These are phyloP conservation scores for Leistus spinibarbis DNA, from an alignment of 2,888 invertebrate species.

Conservation along the genomic window DNA sequence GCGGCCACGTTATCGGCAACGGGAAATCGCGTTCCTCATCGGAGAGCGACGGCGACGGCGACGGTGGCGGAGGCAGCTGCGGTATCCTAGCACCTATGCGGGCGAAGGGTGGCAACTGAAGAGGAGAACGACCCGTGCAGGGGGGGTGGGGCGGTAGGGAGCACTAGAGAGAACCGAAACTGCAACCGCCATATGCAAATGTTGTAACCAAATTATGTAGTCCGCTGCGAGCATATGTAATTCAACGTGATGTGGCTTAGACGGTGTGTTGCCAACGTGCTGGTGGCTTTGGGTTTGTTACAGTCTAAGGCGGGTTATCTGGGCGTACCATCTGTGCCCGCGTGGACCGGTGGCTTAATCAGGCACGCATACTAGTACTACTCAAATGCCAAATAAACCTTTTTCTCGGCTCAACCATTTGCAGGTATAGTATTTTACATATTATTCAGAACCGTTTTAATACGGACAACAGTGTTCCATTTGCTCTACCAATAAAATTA, in stretches of 20 bases:
- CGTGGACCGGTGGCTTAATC: conserved; percentile 45
- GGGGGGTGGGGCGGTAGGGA: conserved; percentile 34
- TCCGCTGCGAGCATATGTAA: conserved; percentile 56
- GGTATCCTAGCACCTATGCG: not conserved
- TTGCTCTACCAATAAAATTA: no score
- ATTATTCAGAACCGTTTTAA: no score
- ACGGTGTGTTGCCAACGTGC: conserved; percentile 27
- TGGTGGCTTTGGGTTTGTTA: conserved; percentile 28
- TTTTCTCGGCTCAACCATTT: not conserved
- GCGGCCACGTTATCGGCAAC: conserved; percentile 29
- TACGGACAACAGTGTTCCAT: no score
- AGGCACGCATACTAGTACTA: not conserved
- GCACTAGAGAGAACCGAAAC: conserved; percentile 44
- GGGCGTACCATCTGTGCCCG: conserved; percentile 48
- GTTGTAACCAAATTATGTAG: conserved; percentile 57
- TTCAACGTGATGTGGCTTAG: conserved; percentile 46
- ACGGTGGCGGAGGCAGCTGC: not conserved
- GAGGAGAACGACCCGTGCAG: conserved; percentile 38
- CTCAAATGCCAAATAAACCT: conserved; percentile 3
- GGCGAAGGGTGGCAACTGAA: conserved; percentile 27
- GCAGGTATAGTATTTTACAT: conserved; percentile 1
- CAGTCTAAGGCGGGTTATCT: conserved; percentile 46
- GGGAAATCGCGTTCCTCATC: conserved; percentile 34
- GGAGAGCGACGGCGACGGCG: not conserved
- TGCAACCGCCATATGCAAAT: conserved; percentile 58